Percentiles rank a stretch among this genome's conserved stretches.
phyloP scores from a whole-genome alignment of 2,113 vertebrate species.

The Pelecanus crispus region DNA sequence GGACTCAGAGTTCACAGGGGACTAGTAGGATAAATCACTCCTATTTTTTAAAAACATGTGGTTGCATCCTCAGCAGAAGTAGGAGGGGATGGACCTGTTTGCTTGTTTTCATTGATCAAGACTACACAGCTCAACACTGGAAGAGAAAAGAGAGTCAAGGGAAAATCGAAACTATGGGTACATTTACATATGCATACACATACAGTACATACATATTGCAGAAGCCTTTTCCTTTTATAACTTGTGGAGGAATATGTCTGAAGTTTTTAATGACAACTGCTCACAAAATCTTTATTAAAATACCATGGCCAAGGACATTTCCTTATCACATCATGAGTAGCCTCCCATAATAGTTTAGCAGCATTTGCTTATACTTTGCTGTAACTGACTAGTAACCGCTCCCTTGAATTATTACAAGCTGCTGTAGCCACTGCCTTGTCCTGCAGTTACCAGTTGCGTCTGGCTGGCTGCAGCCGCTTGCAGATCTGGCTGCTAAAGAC shows the following conservation, averaged over 20 bases:
- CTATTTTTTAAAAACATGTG: background rate
- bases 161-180: background rate
- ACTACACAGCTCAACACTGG: background rate
- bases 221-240: background rate
- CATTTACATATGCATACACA: background rate
- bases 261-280: background rate
- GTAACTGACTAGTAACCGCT: background rate
- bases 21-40: background rate
- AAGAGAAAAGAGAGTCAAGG: background rate
- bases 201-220: rapidly evolving
- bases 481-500: background rate
- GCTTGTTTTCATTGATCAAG: background rate
- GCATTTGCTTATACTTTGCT: background rate
- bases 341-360: background rate
- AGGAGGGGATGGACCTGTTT: background rate
- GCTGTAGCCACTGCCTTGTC: background rate
- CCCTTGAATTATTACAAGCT: background rate
- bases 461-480: background rate
- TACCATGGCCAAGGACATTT: background rate
- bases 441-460: background rate
- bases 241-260: background rate
- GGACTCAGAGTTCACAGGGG: background rate
- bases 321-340: background rate
- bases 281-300: background rate
- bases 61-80: background rate